These are phyloP conservation scores for Molossus molossus DNA, from an alignment of 2,797 vertebrate genomes.

Conservation along the genomic window DNA sequence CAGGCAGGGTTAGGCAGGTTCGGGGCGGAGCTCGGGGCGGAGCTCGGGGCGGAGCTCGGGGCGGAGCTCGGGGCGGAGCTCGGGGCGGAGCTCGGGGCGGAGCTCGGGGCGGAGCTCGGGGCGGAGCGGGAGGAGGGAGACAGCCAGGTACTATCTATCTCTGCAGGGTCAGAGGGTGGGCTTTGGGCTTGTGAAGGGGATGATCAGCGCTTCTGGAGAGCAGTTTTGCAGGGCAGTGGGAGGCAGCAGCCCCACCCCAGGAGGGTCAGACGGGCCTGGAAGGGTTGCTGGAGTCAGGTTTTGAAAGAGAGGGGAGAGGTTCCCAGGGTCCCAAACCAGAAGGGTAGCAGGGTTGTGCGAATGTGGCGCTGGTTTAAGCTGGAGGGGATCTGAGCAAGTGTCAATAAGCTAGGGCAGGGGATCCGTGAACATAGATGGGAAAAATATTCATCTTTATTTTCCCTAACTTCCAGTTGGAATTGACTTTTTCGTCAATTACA, in stretches of 20 bases:
- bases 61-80: no score
- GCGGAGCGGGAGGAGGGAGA: background rate
- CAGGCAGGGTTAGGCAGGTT: background rate
- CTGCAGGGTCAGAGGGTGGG: no score
- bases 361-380: background rate
- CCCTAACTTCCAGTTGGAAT: background rate
- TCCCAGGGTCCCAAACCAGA: background rate
- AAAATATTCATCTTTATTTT: background rate
- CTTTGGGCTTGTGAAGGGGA: background rate
- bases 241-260: background rate
- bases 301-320: background rate
- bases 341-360: rapidly evolving
- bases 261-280: background rate
- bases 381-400: background rate
- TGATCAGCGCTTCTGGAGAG: no score
- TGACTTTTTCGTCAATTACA: background rate
- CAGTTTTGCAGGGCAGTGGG: background rate
- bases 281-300: background rate
- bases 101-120: no score
- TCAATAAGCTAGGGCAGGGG: no score
- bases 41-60: background rate
- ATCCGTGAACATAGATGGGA: background rate
- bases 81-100: no score
- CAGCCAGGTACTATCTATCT: rapidly evolving
- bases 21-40: no score